phyloP scores from a whole-genome alignment of 2,113 vertebrate genomes.

The Chloropsis hardwickii region DNA sequence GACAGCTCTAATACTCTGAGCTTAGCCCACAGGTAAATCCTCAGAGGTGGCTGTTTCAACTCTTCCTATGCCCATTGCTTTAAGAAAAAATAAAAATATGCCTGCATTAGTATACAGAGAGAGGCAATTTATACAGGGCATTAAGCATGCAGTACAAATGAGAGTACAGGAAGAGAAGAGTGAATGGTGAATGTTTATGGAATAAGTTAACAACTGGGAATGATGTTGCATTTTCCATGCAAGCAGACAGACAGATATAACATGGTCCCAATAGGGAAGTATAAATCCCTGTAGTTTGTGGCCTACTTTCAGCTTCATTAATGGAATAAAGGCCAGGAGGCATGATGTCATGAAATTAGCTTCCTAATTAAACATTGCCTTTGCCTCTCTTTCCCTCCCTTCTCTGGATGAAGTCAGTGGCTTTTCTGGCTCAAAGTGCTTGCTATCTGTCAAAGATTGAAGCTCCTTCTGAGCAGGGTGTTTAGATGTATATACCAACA shows the following conservation, averaged over 20 bases:
- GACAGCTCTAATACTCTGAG: not conserved
- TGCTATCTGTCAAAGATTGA: not conserved
- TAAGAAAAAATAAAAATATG: not conserved
- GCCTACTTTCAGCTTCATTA: constrained; percentile 74
- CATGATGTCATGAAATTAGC: constrained; percentile 74
- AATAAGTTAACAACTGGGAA: constrained; percentile 65
- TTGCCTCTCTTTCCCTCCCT: constrained; percentile 13
- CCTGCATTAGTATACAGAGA: constrained; percentile 37
- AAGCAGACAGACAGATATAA: constrained; percentile 67
- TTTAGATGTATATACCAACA: not conserved
- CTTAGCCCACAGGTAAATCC: not conserved
- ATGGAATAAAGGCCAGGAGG: constrained; percentile 71
- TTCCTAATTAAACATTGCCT: constrained; percentile 75
- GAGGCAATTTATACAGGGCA: constrained; percentile 50
- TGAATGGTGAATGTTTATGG: constrained; percentile 47
- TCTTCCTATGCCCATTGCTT: not conserved
- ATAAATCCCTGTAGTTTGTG: constrained; percentile 64
- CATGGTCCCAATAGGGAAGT: constrained; percentile 51
- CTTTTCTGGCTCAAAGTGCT: not conserved
- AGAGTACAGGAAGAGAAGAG: constrained; percentile 33
- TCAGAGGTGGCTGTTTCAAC: not conserved
- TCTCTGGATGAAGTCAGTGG: constrained; percentile 33
- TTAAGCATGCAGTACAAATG: constrained; percentile 61
- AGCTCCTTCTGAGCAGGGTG: not conserved
- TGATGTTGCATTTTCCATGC: constrained; percentile 67